Percentiles rank a stretch among this genome's conserved stretches.
phyloP scores from a whole-genome alignment of 2,113 vertebrate genomes.

The Glareola pratincola region DNA sequence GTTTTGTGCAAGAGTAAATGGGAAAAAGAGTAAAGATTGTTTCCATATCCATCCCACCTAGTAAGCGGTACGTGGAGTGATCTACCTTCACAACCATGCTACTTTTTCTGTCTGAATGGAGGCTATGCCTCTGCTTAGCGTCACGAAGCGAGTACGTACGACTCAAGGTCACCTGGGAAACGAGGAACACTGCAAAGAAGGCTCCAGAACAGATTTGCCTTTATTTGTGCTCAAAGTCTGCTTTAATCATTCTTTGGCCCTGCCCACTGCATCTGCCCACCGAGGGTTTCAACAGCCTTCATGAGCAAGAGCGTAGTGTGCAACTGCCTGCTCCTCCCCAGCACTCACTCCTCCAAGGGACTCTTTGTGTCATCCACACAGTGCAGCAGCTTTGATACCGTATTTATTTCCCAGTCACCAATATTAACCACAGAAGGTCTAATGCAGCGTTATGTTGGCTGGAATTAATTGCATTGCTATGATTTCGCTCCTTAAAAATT shows the following conservation, averaged over 20 bases:
- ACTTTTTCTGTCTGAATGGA: background rate
- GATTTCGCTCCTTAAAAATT: background rate
- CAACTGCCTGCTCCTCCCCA: background rate
- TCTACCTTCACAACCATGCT: background rate
- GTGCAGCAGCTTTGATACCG: background rate
- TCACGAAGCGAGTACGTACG: background rate
- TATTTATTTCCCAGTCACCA: background rate
- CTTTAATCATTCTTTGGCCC: background rate
- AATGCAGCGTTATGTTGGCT: background rate
- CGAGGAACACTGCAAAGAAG: background rate
- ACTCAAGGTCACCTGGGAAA: background rate
- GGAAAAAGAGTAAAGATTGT: background rate
- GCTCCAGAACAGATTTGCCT: background rate
- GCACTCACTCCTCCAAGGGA: background rate
- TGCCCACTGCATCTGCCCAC: background rate
- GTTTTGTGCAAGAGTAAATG: background rate
- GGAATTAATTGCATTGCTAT: background rate
- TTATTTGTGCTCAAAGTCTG: background rate
- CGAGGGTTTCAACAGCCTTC: background rate
- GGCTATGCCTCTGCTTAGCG: background rate
- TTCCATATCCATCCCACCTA: background rate
- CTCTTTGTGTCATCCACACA: background rate
- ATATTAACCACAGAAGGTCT: background rate
- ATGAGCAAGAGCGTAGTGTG: rapidly evolving
- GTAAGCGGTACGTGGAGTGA: background rate